These are phyloP conservation scores for Agapetus fuscipes DNA, from an alignment of 2,888 invertebrate species.

Conservation along the genomic window DNA sequence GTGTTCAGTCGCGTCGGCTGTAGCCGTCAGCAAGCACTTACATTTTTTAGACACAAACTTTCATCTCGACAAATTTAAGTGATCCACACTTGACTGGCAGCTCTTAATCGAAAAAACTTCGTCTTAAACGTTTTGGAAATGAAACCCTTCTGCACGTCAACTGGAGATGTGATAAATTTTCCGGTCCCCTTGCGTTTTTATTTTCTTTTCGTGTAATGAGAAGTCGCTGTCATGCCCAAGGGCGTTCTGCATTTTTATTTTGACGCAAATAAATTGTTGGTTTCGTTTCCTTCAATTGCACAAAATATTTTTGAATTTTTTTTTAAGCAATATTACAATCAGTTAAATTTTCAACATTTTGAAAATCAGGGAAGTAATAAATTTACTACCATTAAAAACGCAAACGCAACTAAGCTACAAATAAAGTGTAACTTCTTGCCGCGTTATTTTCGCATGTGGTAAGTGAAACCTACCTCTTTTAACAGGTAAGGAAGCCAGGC, in stretches of 20 bases:
- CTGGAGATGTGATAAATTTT: conserved; percentile 11
- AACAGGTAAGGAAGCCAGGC: too few species aligned
- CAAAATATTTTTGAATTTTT: too few species aligned
- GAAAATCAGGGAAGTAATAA: too few species aligned
- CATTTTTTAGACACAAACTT: neutral
- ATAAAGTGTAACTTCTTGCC: too few species aligned
- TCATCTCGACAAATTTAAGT: conserved; percentile 12
- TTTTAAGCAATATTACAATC: too few species aligned
- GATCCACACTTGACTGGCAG: conserved; percentile 13
- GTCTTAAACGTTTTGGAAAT: conserved; percentile 8
- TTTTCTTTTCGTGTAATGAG: neutral
- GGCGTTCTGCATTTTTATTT: neutral
- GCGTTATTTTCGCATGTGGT: too few species aligned
- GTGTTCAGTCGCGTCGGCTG: too few species aligned
- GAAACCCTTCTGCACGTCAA: conserved; percentile 8
- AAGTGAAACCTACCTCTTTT: too few species aligned
- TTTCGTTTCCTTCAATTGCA: neutral
- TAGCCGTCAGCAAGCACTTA: neutral
- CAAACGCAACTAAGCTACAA: too few species aligned
- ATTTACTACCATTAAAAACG: too few species aligned
- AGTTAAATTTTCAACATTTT: too few species aligned
- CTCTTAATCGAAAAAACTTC: conserved; percentile 17
- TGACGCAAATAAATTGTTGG: neutral
- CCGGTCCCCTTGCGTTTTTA: neutral
- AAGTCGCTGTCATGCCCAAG: neutral